Evolutionary conservation across 2,113 vertebrate species (phyloP), one percentile per base, ranked within the genome.

Genomic region (Mirounga angustirostris): DNA sequence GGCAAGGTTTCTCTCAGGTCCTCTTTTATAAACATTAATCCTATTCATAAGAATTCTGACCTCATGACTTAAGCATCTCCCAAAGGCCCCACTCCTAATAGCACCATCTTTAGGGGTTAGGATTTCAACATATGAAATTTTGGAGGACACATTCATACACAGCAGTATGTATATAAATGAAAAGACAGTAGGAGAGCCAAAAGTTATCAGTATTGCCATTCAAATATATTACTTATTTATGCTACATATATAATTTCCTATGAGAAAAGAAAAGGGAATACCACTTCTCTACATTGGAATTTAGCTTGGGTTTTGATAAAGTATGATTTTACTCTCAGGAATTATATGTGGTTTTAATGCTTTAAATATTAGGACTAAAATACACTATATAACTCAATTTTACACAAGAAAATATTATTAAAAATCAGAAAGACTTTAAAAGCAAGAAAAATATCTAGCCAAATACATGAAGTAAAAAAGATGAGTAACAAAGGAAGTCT

Each of bases 391-490:
- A 90, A 78, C 84, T 82, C 50, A 73, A 18, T 83, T 94, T 90
- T 74, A 93, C 43, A 52, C 4, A 61, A 86, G 92, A 80, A 97
- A 94, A 81, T 56, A 82, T 33, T 73, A 46, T 36, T 83, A 95
- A 96, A 95, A 88, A 92, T 56, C 80, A 56, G 18, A 92, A 33
- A 30, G 2, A 97, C 8, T 86, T 54, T 91, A 95, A 97, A 93
- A 96, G 46, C 16, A 82, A 83, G 8, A 30, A 67, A 65, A 88
- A 58, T 30, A n/a, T 2, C 30, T 71, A 58, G n/a, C 22, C 86
- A 94, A 50, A 78, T 13, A 59, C 61, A 91, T 56, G 33, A 94
- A 95, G 30, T 33, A 89, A 89, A 96, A 96, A 78, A 67, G 43
- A 89, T 1, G 21, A 7, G 33, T 46, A 93, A 73, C 74, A 88